Evolutionary conservation across 2,888 invertebrate genomes (phyloP), one percentile per base, ranked within the genome.

Genomic region (Hydroisotoma schaefferi): DNA sequence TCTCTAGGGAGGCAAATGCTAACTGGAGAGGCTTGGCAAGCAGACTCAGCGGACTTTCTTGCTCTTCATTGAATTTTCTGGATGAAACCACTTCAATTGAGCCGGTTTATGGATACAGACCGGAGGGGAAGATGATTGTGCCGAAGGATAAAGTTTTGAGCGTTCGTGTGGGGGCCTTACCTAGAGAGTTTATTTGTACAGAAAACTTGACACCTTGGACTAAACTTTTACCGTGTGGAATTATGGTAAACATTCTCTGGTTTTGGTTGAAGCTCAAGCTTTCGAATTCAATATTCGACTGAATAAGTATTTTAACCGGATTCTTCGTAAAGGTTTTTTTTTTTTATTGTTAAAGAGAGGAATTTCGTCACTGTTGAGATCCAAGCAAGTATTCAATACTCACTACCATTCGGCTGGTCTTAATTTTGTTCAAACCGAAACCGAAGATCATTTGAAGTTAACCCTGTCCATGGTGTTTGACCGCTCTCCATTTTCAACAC

Each of bases 161-260:
- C 73, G 76, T 87, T 46, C 79, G 90, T 73, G 97, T 95, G 79
- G 87, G 95, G 1, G 86, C 90, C n/a, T 77, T 99, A 63, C 94
- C 98, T 0, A 82, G 92, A 68, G 99, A 99, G 81, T 90, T 93
- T 73, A 94, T 97, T 2, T 99, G 99, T 76, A 99, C 98, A 0
- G 99, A 99, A 80, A 99, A 99, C 80, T 80, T 99, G 73, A 98
- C 99, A 15, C 98, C 99, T 0, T 98, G 97, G 89, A 94, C 94
- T 75, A 99, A 98, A 76, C 80, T 99, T 3, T 78, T 99, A 47
- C 98, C 99, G 0, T 99, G 99, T 79, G 89, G 90, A 77, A 87
- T 88, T n/a, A 87, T 84, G 76, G 83, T 81, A 76, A 26, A 37
- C n/a, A n/a, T n/a, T n/a, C n/a, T n/a, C n/a, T n/a, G n/a, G n/a